Conservation (phyloP, 2,113 vertebrate species). For the Boulengeromyrus knoepffleri region DNA sequence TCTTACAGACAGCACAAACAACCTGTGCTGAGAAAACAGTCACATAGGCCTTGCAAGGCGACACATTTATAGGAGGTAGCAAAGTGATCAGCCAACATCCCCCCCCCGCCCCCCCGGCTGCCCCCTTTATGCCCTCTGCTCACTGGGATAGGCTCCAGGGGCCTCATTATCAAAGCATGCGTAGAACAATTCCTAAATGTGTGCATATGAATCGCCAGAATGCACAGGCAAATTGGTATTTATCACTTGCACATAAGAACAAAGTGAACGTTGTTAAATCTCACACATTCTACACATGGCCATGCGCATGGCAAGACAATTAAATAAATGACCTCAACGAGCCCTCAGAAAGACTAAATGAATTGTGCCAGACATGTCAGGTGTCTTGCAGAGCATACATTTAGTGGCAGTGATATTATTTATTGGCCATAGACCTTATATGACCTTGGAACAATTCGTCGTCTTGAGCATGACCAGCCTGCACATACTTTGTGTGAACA, state of each 20-base stretch:
- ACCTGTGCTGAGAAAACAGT: background rate
- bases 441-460: background rate
- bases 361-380: background rate
- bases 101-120: fast-evolving
- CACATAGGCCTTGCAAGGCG: background rate
- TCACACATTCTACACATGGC: background rate
- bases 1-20: background rate
- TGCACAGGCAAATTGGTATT: background rate
- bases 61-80: background rate
- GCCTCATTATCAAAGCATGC: background rate
- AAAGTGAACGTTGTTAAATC: background rate
- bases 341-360: too few relatives aligned
- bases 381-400: background rate
- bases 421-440: background rate
- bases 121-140: background rate
- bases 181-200: background rate
- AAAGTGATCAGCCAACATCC: background rate
- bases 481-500: background rate
- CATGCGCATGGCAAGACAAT: background rate
- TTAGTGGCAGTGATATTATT: background rate
- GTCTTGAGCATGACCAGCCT: background rate
- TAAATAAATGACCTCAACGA: background rate
- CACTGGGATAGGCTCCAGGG: background rate
- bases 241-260: background rate
- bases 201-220: background rate